Base-by-base conservation (phyloP, 2,797 vertebrate genomes). In the Rhinella marina region DNA sequence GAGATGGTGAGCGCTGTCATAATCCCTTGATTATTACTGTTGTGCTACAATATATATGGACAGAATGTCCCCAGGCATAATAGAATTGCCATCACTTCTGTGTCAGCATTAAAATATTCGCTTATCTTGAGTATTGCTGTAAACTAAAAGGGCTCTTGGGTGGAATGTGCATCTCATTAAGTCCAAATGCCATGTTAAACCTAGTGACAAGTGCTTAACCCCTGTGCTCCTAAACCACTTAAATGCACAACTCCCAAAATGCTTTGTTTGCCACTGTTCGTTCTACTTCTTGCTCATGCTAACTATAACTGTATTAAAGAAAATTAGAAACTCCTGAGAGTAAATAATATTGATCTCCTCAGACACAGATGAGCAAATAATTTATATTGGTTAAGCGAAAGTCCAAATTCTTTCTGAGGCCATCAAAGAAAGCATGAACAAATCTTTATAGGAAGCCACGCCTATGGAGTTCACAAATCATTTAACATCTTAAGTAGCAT, bases 11-110 rank as follows among this genome's bases (percentile, higher is more conserved):
- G 62, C 52, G 85, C 88, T 86, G 85, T 89, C 85, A 84, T 89
- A 89, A 89, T 89, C 81, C 85, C 73, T 87, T 89, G 88, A 89
- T 89, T 89, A 89, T 89, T 89, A 89, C 81, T 89, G 84, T 89
- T 89, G 88, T 84, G 88, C 81, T 89, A 89, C 88, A 86, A 83
- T 89, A 87, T 89, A 87, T 89, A 89, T 89, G 85, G 88, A 86
- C 88, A 87, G 88, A 89, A 87, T 89, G 88, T 84, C 88, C 88
- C 75, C 85, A 89, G 88, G 88, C 88, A 56, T 89, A 89, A 89
- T 89, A 84, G 85, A 89, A 89, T 89, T 89, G 88, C 88, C 88
- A 86, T 79, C 88, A 86, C 64, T 86, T 80, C 80, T 86, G 81
- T 87, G 85, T 86, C 85, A 86, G 88, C 64, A 89, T 89, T 89